Conservation (phyloP, 2,113 vertebrate genomes). For the Sapayoa aenigma region DNA sequence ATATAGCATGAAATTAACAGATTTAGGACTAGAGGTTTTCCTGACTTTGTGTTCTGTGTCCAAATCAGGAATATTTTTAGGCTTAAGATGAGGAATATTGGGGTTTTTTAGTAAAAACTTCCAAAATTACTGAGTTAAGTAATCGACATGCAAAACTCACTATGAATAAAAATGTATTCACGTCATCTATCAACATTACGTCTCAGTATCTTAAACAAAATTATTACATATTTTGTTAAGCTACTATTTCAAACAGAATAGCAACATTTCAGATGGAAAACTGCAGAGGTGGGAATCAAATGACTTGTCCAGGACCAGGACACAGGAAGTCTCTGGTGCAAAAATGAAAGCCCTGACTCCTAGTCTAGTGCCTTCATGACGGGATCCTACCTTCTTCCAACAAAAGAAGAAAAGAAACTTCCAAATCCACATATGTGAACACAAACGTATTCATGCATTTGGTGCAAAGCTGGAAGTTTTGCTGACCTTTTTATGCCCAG, state of each 20-base stretch:
- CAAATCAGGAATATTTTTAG: neutral
- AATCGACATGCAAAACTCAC: neutral
- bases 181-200: neutral
- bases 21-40: neutral
- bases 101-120: neutral
- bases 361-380: neutral
- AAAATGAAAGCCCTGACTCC: neutral
- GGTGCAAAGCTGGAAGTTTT: neutral
- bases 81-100: neutral
- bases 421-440: neutral
- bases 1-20: neutral
- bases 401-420: neutral
- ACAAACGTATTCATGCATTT: neutral
- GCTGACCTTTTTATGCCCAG: neutral
- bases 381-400: neutral
- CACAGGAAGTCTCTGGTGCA: neutral
- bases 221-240: neutral
- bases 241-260: neutral
- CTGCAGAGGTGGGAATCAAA: neutral
- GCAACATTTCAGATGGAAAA: neutral
- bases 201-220: neutral
- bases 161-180: neutral
- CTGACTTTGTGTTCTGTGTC: neutral
- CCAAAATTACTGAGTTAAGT: neutral
- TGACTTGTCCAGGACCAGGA: neutral